A percentile compares a stretch with the other conserved stretches of the same genome.
Conservation (phyloP, 2,797 vertebrate genomes). For the Paedocypris micromegethes region DNA sequence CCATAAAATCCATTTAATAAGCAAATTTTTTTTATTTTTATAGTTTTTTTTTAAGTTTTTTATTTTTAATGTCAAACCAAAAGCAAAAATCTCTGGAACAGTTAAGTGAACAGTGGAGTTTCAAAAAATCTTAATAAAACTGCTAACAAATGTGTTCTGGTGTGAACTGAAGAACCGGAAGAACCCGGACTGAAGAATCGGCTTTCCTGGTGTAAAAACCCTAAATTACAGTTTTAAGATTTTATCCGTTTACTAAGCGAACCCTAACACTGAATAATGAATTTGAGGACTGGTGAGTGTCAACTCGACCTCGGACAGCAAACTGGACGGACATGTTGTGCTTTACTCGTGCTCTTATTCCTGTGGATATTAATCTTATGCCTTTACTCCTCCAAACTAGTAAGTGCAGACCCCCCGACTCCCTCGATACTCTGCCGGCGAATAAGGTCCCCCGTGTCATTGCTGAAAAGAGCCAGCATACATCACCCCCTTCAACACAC, state of each 20-base stretch:
- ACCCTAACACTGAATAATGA: conserved; percentile 36
- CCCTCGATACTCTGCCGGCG: conserved; percentile 2
- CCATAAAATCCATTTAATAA: too few species aligned
- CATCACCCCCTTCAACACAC: conserved; percentile 21
- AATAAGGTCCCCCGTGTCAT: conserved; percentile 5
- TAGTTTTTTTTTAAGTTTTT: too few species aligned
- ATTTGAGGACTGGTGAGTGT: conserved; percentile 31
- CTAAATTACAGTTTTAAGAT: not conserved
- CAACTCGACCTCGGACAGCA: conserved; percentile 17
- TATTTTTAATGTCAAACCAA: too few species aligned
- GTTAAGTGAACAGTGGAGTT: too few species aligned
- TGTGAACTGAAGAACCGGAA: too few species aligned
- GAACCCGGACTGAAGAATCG: too few species aligned
- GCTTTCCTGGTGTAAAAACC: too few species aligned
- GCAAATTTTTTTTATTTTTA: too few species aligned
- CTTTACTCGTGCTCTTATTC: conserved; percentile 24
- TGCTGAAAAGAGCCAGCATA: conserved; percentile 29
- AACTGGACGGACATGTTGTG: conserved; percentile 33
- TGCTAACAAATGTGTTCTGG: too few species aligned
- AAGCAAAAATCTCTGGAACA: too few species aligned
- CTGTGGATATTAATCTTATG: conserved; percentile 37
- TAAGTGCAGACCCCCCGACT: conserved; percentile 15
- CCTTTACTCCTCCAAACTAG: conserved; percentile 19
- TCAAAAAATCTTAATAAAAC: too few species aligned
- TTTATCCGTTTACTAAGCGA: too few species aligned